These are phyloP conservation scores for Ridgeia piscesae DNA, from an alignment of 1,140 invertebrate genomes.

Conservation along the genomic window DNA sequence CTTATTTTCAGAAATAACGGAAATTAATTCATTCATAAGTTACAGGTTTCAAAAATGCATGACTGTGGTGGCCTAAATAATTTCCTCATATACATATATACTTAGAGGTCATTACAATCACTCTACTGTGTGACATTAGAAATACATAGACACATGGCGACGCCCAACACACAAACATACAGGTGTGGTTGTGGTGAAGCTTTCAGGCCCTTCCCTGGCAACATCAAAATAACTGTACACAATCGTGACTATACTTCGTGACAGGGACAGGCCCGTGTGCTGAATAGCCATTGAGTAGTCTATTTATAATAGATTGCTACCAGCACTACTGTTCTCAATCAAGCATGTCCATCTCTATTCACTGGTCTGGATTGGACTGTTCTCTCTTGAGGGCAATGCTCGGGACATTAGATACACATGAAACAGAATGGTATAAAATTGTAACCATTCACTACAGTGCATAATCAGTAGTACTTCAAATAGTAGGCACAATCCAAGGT, in stretches of 20 bases:
- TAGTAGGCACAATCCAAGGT: background rate
- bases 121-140: background rate
- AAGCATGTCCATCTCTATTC: background rate
- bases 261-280: background rate
- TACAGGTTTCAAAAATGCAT: no score
- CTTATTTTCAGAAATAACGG: background rate
- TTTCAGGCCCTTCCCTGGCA: background rate
- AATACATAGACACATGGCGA: background rate
- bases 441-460: background rate
- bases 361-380: background rate
- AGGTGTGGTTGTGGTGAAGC: background rate
- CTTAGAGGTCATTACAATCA: background rate
- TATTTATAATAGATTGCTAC: constrained; percentile 1
- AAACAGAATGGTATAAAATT: no score
- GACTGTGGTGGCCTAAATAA: background rate
- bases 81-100: background rate
- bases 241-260: background rate
- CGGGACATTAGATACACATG: background rate
- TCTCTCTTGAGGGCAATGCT: background rate
- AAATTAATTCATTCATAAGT: no score
- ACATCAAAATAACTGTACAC: constrained; percentile 6
- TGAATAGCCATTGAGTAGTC: background rate
- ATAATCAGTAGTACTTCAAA: background rate
- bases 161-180: background rate
- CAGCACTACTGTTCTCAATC: background rate